Evolutionary conservation across 2,888 invertebrate species (phyloP).

Genomic region (Fabriciana adippe): DNA sequence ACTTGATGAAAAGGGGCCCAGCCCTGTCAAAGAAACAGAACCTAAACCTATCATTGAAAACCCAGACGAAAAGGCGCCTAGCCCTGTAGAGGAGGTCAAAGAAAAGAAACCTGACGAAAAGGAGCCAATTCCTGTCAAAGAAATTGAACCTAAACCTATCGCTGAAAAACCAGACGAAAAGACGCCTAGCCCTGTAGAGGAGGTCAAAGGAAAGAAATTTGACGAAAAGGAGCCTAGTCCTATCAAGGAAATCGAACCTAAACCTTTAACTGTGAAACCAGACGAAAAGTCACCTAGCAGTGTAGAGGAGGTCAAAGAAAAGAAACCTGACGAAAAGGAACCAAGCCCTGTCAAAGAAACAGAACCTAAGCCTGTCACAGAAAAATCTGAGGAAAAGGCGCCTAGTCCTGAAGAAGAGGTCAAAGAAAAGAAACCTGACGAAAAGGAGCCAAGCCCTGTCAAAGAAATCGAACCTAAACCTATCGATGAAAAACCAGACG

Average conservation of each 20-base stretch:
- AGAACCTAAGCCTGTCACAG: neutral
- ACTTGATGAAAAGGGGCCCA: too few relatives aligned
- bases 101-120: too few relatives aligned
- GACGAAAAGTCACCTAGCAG: constrained; percentile 34
- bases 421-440: constrained; percentile 28
- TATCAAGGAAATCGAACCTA: constrained; percentile 3
- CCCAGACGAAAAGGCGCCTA: too few relatives aligned
- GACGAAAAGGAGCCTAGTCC: constrained; percentile 28
- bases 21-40: too few relatives aligned
- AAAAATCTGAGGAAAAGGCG: neutral
- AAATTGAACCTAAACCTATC: too few relatives aligned
- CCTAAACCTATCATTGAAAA: too few relatives aligned
- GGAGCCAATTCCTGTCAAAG: too few relatives aligned
- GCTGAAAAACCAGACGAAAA: constrained; percentile 11
- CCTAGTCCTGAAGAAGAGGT: neutral
- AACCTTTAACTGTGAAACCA: neutral
- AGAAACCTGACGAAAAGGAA: neutral
- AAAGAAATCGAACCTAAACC: constrained; percentile 25
- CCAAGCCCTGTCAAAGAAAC: neutral
- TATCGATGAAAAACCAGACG: constrained; percentile 26
- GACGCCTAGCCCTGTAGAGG: neutral
- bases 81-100: too few relatives aligned
- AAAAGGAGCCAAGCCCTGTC: constrained; percentile 28
- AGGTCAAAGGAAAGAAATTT: neutral
- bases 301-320: neutral